Evolutionary conservation across 2,113 vertebrate species (phyloP).

Genomic region (Myrmecophaga tridactyla): DNA sequence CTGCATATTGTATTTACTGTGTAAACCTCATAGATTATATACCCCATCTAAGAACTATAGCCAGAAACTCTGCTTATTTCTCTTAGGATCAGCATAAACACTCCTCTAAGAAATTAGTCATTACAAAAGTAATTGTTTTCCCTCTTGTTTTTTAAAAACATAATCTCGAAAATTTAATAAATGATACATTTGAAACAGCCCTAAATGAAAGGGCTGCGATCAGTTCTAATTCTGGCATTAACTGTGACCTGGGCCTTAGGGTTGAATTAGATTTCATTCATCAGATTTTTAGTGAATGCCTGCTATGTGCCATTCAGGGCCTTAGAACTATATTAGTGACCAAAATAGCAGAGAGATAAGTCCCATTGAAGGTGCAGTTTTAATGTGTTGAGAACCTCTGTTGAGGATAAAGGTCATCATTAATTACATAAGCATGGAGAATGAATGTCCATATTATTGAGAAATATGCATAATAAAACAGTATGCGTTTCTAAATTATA

Average conservation of each 20-base stretch:
- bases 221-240: background rate
- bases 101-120: constrained; percentile 29
- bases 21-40: background rate
- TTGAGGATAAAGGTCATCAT: background rate
- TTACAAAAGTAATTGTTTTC: background rate
- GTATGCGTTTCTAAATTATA: background rate
- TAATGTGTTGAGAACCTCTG: background rate
- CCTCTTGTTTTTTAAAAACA: background rate
- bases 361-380: background rate
- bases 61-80: background rate
- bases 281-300: background rate
- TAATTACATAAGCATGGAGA: background rate
- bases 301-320: background rate
- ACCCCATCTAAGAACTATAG: constrained; percentile 28
- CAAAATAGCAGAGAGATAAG: background rate
- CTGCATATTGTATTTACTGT: constrained; percentile 1
- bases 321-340: background rate
- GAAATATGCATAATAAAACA: background rate
- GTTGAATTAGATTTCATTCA: constrained; percentile 17
- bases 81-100: background rate
- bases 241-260: background rate
- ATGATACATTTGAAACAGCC: background rate
- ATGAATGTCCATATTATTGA: background rate
- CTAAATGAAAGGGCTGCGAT: background rate
- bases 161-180: background rate